phyloP scores from a whole-genome alignment of 2,797 vertebrate genomes.

The Sebastes matsubarae region DNA sequence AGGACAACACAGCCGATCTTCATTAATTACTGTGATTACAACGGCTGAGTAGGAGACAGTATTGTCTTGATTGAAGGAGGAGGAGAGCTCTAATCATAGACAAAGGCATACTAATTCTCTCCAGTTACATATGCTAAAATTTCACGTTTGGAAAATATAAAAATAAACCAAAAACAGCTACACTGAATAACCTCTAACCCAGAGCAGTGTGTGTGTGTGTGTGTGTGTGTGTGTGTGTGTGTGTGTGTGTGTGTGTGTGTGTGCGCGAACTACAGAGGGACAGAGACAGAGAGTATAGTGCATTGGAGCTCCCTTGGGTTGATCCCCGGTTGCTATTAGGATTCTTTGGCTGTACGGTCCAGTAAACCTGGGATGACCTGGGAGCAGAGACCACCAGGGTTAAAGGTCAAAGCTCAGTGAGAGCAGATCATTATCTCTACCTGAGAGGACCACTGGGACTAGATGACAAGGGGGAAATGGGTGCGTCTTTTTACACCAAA shows the following conservation, averaged over 20 bases:
- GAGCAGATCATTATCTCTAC: slow-evolving; percentile 66
- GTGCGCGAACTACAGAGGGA: not conserved
- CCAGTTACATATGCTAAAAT: not conserved
- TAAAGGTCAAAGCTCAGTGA: slow-evolving; percentile 51
- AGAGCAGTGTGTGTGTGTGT: not conserved
- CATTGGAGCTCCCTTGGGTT: not conserved
- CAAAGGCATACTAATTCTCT: not conserved
- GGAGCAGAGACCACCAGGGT: slow-evolving; percentile 48
- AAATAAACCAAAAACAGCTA: slow-evolving; percentile 6
- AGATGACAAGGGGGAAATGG: not conserved
- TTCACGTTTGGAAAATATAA: not conserved
- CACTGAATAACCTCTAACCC: not conserved
- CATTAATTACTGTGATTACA: slow-evolving; percentile 71
- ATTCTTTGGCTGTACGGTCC: slow-evolving; percentile 48
- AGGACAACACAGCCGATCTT: slow-evolving; percentile 65
- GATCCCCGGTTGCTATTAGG: slow-evolving; percentile 44
- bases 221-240: not conserved
- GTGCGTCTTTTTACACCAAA: not conserved
- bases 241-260: slow-evolving; percentile 1
- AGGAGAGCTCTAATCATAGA: slow-evolving; percentile 4
- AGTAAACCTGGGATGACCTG: slow-evolving; percentile 51
- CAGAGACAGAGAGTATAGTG: not conserved
- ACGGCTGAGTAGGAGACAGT: slow-evolving; percentile 13
- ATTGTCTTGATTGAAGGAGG: slow-evolving; percentile 9
- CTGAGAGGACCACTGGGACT: slow-evolving; percentile 29